Base-by-base conservation (phyloP, 2,797 vertebrate species). In the Chiroxiphia lanceolata region DNA sequence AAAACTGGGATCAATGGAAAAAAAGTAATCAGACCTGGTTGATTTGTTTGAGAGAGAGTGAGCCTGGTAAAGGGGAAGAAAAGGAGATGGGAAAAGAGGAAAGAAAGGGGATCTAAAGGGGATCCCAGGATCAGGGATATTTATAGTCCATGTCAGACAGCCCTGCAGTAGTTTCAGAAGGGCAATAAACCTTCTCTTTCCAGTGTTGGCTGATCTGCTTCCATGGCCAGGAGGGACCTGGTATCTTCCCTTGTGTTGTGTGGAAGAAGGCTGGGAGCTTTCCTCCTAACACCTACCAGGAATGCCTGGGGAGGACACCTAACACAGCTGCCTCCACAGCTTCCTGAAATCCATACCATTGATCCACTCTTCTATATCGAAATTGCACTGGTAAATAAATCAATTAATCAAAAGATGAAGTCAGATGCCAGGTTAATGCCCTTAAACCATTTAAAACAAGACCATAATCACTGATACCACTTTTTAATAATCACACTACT, bases 241-340 rank as follows among this genome's bases (percentile, higher is more conserved):
- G 1, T 27, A 26, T 13, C 18, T 42, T 89, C 20, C 13, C 12
- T 36, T 68, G 26, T 0, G 0, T 1, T 63, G 38, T 5, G 21
- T 47, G 31, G n/a, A 36, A 33, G 22, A 53, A 64, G 21, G 15
- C 25, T 74, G 40, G 53, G 34, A 93, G 20, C 1, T 81, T 16
- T 40, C 22, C 60, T 59, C 15, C 59, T 59, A 25, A 31, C 9
- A 68, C 7, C 4, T 33, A 44, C 6, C 33, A 63, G 44, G 27
- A 83, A 81, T 18, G 14, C 21, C 44, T 59, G 44, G 48, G 57
- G 18, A 51, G 34, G 20, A 72, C 29, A 68, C 13, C 31, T 27
- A 56, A 20, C 12, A 38, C 13, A 82, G 45, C 13, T 67, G 25
- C 13, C 44, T 68, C 12, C 31, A 44, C n/a, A 78, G 74, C n/a